phyloP scores from a whole-genome alignment of 2,888 invertebrate genomes.

The Pegoplata infirma region DNA sequence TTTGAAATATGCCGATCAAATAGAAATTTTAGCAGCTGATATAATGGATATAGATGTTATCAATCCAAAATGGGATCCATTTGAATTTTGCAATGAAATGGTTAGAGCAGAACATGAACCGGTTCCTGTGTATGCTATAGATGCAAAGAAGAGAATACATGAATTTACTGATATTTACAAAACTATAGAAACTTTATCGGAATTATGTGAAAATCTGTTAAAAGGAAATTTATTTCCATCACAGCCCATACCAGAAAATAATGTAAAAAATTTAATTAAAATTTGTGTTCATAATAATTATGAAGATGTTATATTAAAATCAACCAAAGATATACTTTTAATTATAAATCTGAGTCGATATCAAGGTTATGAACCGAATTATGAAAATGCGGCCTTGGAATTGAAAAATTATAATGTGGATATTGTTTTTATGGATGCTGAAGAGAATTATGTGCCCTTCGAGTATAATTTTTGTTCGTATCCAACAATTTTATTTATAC shows the following conservation, averaged over 20 bases:
- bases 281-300: slow-evolving; percentile 57
- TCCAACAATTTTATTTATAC: slow-evolving; percentile 57
- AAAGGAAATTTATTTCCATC: slow-evolving; percentile 42
- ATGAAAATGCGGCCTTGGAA: slow-evolving; percentile 51
- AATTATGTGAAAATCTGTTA: slow-evolving; percentile 61
- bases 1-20: slow-evolving; percentile 33
- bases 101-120: slow-evolving; percentile 31
- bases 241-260: slow-evolving; percentile 2
- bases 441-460: slow-evolving; percentile 57
- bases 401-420: slow-evolving; percentile 57
- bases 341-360: slow-evolving; percentile 5
- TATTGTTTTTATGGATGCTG: slow-evolving; percentile 63
- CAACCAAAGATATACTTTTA: slow-evolving; percentile 53
- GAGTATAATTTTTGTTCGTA: slow-evolving; percentile 54
- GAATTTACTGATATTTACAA: slow-evolving; percentile 4
- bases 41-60: slow-evolving; percentile 51
- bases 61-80: slow-evolving; percentile 17
- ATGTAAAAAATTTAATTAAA: slow-evolving; percentile 37
- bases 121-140: slow-evolving; percentile 14
- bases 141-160: slow-evolving; percentile 35
- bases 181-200: slow-evolving; percentile 25
- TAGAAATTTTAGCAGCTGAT: slow-evolving; percentile 54
- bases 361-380: slow-evolving; percentile 16
- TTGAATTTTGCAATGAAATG: slow-evolving; percentile 18
- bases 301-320: slow-evolving; percentile 58